phyloP scores from a whole-genome alignment of 2,113 vertebrate genomes.

The Pluvialis apricaria region DNA sequence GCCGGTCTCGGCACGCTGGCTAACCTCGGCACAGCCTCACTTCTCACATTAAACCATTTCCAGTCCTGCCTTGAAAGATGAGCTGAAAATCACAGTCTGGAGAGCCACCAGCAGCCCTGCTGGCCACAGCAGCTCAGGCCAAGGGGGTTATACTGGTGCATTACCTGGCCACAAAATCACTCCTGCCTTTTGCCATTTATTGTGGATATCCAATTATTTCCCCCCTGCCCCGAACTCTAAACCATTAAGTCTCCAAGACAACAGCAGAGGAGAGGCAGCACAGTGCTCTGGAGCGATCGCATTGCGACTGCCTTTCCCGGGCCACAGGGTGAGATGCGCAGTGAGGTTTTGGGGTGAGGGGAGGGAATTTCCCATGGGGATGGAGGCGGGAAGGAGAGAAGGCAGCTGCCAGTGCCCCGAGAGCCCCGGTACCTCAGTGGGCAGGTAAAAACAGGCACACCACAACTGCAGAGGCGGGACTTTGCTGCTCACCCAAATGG shows the following conservation, averaged over 20 bases:
- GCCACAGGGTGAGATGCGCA: background rate
- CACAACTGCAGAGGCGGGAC: background rate
- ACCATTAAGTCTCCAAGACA: background rate
- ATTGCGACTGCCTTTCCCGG: background rate
- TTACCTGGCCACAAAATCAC: background rate
- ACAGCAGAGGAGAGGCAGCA: background rate
- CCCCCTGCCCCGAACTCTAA: background rate
- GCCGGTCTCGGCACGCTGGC: accelerated
- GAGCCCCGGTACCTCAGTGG: background rate
- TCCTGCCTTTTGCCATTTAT: background rate
- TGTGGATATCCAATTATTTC: background rate
- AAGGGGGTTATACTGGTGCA: background rate
- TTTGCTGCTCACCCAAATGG: background rate
- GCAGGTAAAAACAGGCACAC: background rate
- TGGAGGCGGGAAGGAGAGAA: background rate
- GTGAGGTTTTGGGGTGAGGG: background rate
- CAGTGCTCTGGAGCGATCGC: background rate
- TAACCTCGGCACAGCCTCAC: background rate
- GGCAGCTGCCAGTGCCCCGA: accelerated
- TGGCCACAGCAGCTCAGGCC: background rate
- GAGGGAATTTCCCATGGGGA: background rate
- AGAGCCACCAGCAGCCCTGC: background rate
- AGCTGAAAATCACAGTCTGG: background rate
- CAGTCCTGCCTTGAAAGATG: background rate
- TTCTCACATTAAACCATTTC: background rate